Percentiles rank a stretch among this genome's conserved stretches.
Evolutionary conservation across 2,888 invertebrate genomes (phyloP).

Genomic region (Drosophila anceps): DNA sequence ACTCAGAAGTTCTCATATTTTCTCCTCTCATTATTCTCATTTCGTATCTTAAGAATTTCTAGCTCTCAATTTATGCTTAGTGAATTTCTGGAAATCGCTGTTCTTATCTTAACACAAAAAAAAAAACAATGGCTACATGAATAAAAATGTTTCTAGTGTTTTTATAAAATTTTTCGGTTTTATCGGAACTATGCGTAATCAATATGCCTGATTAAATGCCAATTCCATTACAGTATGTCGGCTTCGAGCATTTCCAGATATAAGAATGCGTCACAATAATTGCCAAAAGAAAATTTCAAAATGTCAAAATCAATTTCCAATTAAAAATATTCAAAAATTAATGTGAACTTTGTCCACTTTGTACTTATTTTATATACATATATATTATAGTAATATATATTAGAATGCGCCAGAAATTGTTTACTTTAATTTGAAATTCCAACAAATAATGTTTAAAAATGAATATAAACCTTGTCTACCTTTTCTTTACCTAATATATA

Average conservation of each 20-base stretch:
- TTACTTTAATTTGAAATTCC: too few species aligned
- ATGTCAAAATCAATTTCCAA: not conserved
- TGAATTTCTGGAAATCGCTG: not conserved
- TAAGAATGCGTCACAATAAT: too few species aligned
- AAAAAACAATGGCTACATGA: not conserved
- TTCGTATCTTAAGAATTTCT: not conserved
- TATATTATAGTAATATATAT: too few species aligned
- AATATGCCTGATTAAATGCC: too few species aligned
- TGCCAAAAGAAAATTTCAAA: not conserved
- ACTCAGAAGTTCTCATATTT: not conserved
- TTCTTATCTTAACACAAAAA: slow-evolving; percentile 3
- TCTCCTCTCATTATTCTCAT: not conserved
- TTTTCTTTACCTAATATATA: too few species aligned
- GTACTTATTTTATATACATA: too few species aligned
- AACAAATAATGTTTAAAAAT: too few species aligned
- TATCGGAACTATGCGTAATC: not conserved
- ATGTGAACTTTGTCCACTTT: too few species aligned
- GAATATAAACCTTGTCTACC: too few species aligned
- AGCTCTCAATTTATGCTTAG: not conserved
- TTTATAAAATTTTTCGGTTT: not conserved
- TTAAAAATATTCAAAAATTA: too few species aligned
- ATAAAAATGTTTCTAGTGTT: not conserved
- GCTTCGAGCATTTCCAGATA: not conserved
- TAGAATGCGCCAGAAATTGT: too few species aligned
- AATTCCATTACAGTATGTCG: not conserved